These are phyloP conservation scores for Tetranychus truncatus DNA, from an alignment of 2,888 invertebrate species.

Conservation along the genomic window DNA sequence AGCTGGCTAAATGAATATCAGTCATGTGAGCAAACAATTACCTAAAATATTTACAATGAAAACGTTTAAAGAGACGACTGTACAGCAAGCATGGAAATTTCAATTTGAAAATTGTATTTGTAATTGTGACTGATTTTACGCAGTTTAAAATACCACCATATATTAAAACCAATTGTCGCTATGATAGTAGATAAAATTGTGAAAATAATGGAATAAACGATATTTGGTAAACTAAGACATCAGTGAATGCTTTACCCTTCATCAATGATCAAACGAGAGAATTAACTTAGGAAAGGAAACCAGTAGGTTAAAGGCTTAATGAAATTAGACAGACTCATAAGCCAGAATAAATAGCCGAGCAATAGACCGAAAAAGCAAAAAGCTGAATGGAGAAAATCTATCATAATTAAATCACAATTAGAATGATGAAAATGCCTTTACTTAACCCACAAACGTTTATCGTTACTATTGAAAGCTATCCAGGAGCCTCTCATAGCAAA, in stretches of 20 bases:
- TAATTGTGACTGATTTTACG: neutral
- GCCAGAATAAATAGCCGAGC: neutral
- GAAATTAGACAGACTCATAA: neutral
- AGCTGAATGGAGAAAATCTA: neutral
- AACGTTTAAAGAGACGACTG: neutral
- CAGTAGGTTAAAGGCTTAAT: conserved; percentile 1
- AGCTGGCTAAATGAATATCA: no score
- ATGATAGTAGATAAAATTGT: neutral
- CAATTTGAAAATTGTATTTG: neutral
- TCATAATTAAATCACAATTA: neutral
- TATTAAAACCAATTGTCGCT: neutral
- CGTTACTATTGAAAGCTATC: neutral
- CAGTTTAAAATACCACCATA: neutral
- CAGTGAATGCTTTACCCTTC: neutral
- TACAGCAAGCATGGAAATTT: neutral
- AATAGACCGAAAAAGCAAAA: neutral
- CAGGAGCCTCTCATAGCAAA: neutral
- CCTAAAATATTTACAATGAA: no score
- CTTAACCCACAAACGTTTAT: neutral
- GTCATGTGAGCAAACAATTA: no score
- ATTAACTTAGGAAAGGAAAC: neutral
- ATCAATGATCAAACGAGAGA: neutral
- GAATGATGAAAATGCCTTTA: neutral
- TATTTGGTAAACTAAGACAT: neutral
- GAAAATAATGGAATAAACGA: neutral